Evolutionary conservation across 2,797 vertebrate species (phyloP).

Genomic region (Hipposideros larvatus): DNA sequence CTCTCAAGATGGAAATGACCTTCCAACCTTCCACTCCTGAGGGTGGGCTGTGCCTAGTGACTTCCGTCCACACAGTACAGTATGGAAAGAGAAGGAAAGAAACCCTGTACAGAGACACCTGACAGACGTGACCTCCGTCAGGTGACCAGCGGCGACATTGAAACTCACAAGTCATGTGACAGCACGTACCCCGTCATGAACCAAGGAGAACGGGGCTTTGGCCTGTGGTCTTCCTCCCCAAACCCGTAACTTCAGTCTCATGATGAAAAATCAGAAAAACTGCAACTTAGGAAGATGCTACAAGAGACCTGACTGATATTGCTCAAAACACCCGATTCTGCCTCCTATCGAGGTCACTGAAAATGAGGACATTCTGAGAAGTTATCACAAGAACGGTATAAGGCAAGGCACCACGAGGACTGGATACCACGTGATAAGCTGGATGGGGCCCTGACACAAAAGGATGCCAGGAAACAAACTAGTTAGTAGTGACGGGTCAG

Average conservation of each 20-base stretch:
- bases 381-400: too few relatives aligned
- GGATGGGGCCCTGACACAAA: neutral
- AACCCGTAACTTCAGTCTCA: neutral
- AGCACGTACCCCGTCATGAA: rapidly evolving
- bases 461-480: too few relatives aligned
- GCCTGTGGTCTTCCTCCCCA: neutral
- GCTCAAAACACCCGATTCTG: neutral
- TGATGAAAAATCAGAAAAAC: neutral
- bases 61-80: neutral
- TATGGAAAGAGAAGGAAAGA: rapidly evolving
- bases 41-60: too few relatives aligned
- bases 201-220: rapidly evolving
- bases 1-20: rapidly evolving
- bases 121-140: rapidly evolving
- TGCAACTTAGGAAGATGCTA: neutral
- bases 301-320: neutral
- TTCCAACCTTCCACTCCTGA: neutral
- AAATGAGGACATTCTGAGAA: neutral
- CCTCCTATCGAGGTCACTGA: neutral
- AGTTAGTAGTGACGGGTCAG: rapidly evolving
- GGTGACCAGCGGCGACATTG: too few relatives aligned
- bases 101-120: rapidly evolving
- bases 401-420: neutral
- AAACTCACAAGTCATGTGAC: rapidly evolving
- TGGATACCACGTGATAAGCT: rapidly evolving